phyloP scores from a whole-genome alignment of 2,113 vertebrate species.

The Colaptes auratus region DNA sequence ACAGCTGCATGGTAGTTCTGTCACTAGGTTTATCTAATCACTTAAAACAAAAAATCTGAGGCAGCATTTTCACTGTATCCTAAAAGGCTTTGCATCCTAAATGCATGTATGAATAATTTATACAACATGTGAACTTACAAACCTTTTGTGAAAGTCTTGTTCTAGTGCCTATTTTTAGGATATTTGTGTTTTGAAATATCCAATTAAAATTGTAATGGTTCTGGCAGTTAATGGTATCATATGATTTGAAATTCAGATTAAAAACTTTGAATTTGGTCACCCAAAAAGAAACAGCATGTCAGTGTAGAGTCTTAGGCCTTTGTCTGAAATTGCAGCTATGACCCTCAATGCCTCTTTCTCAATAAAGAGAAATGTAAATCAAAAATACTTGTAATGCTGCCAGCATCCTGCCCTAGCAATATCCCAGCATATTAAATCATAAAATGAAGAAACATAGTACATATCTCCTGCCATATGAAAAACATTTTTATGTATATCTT shows the following conservation, averaged over 20 bases:
- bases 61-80: accelerated
- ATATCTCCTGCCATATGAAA: background rate
- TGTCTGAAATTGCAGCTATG: background rate
- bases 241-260: background rate
- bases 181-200: background rate
- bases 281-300: background rate
- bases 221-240: background rate
- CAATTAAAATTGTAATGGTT: background rate
- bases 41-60: background rate
- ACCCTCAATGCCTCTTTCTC: background rate
- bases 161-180: background rate
- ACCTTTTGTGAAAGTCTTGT: background rate
- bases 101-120: background rate
- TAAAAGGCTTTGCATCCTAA: background rate
- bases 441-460: background rate
- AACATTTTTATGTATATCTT: background rate
- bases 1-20: background rate
- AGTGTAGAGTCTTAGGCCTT: background rate
- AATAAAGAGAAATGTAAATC: slow-evolving; percentile 18
- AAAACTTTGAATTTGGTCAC: background rate
- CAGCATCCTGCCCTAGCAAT: background rate
- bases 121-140: background rate
- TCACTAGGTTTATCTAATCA: background rate
- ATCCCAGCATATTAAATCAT: background rate
- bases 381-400: background rate